A percentile compares a stretch with the other conserved stretches of the same genome.
Evolutionary conservation across 1,140 invertebrate species (phyloP).

Genomic region (Trichogramma pretiosum): DNA sequence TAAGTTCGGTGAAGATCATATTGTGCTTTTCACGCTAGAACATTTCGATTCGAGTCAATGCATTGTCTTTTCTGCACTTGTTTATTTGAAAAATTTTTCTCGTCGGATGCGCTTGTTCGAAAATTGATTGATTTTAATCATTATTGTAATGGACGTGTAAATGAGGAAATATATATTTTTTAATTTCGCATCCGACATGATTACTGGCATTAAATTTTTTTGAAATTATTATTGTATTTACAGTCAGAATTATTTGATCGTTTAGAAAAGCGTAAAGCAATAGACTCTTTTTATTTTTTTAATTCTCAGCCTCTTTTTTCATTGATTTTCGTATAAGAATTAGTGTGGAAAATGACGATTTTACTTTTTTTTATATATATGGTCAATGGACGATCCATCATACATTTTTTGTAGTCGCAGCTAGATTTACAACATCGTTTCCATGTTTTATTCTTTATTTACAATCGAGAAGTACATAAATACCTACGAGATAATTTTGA

Average conservation of each 20-base stretch:
- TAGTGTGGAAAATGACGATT: slow-evolving; percentile 4
- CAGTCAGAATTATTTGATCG: slow-evolving; percentile 9
- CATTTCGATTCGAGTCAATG: slow-evolving; percentile 9
- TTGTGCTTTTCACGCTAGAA: not conserved
- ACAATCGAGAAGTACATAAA: slow-evolving; percentile 1
- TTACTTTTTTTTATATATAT: not conserved
- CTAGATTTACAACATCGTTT: slow-evolving; percentile 9
- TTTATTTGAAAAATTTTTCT: slow-evolving; percentile 9
- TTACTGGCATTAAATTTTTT: too few species aligned
- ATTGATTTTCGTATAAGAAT: slow-evolving; percentile 2
- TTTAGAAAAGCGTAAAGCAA: slow-evolving; percentile 5
- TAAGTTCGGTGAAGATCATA: too few species aligned
- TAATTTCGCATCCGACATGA: not conserved
- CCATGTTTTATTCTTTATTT: slow-evolving; percentile 8
- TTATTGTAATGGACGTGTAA: slow-evolving; percentile 11
- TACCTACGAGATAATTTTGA: slow-evolving; percentile 12
- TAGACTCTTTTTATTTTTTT: slow-evolving; percentile 4
- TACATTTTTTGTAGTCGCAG: not conserved
- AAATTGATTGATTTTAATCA: too few species aligned
- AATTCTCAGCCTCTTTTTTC: too few species aligned
- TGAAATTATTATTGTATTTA: too few species aligned
- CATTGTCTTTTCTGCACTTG: slow-evolving; percentile 1
- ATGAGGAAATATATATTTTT: slow-evolving; percentile 5
- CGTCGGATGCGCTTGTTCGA: too few species aligned
- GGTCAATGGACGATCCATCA: not conserved